These are phyloP conservation scores for Lordiphosa fenestrarum DNA, from an alignment of 2,888 invertebrate species.

Conservation along the genomic window DNA sequence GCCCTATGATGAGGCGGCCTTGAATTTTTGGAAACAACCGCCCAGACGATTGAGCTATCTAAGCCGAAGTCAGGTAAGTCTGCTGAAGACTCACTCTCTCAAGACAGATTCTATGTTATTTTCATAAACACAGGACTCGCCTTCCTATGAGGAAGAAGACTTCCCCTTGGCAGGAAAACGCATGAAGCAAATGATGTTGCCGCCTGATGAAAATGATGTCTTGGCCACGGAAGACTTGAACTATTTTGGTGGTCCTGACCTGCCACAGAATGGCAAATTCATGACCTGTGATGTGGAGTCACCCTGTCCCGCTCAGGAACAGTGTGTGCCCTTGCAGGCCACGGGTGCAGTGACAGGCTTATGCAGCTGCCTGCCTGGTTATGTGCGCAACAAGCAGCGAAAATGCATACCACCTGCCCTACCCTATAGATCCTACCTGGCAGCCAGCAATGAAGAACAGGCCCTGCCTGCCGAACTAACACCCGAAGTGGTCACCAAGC, in stretches of 20 bases:
- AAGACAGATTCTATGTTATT: no score
- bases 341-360: slow-evolving; percentile 84
- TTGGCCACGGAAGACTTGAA: slow-evolving; percentile 81
- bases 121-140: slow-evolving; percentile 34
- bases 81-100: background rate
- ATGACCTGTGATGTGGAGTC: slow-evolving; percentile 83
- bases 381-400: slow-evolving; percentile 81
- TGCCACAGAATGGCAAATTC: slow-evolving; percentile 73
- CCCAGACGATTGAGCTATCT: slow-evolving; percentile 61
- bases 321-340: slow-evolving; percentile 83
- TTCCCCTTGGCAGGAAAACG: slow-evolving; percentile 76
- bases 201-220: slow-evolving; percentile 76
- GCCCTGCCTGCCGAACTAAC: slow-evolving; percentile 17
- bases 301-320: slow-evolving; percentile 85
- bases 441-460: slow-evolving; percentile 40
- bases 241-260: slow-evolving; percentile 78
- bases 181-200: slow-evolving; percentile 73
- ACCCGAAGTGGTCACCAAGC: slow-evolving; percentile 23
- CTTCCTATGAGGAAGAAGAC: slow-evolving; percentile 76
- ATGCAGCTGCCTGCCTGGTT: slow-evolving; percentile 87
- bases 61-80: slow-evolving; percentile 37
- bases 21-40: slow-evolving; percentile 78
- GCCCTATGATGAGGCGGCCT: slow-evolving; percentile 60
- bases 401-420: slow-evolving; percentile 75
- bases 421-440: slow-evolving; percentile 61